A percentile compares a stretch with the other conserved stretches of the same genome.
These are phyloP conservation scores for Acanthurus leucopareius DNA, from an alignment of 2,797 vertebrate genomes.

Conservation along the genomic window DNA sequence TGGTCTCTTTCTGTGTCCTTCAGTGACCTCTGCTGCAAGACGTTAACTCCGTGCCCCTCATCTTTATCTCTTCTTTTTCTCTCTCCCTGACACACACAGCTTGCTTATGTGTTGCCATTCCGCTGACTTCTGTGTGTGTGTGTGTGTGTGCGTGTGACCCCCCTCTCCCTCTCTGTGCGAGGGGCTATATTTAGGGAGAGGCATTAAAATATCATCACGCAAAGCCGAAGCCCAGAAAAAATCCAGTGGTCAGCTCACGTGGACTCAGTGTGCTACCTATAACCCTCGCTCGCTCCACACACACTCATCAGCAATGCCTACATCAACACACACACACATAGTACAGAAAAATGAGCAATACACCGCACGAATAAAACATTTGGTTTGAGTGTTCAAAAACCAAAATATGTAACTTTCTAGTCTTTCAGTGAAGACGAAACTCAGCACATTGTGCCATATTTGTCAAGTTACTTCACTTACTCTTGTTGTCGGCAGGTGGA, in stretches of 20 bases:
- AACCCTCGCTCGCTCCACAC: constrained; percentile 33
- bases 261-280: constrained; percentile 44
- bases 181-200: constrained; percentile 77
- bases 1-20: constrained; percentile 42
- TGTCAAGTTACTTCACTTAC: background rate
- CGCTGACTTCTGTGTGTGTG: constrained; percentile 24
- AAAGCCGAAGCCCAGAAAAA: constrained; percentile 70
- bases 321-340: background rate
- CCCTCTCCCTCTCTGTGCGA: constrained; percentile 21
- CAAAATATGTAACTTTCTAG: background rate
- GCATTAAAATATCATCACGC: constrained; percentile 80
- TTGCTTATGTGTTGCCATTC: background rate
- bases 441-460: background rate
- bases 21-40: constrained; percentile 27
- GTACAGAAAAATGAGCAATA: background rate
- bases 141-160: constrained; percentile 16
- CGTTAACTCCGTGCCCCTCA: background rate
- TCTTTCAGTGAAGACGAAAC: background rate
- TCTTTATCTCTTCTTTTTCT: constrained; percentile 4
- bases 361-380: too few relatives aligned
- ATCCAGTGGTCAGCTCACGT: constrained; percentile 55
- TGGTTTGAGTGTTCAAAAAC: background rate
- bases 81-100: background rate
- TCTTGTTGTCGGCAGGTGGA: background rate
- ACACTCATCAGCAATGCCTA: background rate